Evolutionary conservation across 2,888 invertebrate species (phyloP).

Genomic region (Catocala nupta): DNA sequence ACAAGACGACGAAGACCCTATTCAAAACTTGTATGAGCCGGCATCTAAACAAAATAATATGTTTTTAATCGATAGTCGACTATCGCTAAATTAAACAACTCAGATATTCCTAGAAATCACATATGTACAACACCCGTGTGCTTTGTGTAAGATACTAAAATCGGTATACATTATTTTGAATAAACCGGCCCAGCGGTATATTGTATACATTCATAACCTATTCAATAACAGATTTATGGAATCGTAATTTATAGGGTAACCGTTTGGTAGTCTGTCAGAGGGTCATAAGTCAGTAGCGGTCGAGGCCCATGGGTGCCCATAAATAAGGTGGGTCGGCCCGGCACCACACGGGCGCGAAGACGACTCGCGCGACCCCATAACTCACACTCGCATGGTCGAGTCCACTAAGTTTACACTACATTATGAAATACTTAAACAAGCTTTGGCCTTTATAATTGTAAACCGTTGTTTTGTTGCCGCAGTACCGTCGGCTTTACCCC

Average conservation of each 20-base stretch:
- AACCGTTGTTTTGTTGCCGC: too few species aligned
- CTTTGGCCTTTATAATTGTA: not conserved
- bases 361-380: not conserved
- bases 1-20: too few species aligned
- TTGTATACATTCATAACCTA: not conserved
- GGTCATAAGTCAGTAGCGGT: conserved; percentile 11
- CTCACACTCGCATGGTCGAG: not conserved
- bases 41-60: too few species aligned
- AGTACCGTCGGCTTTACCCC: too few species aligned
- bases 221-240: conserved; percentile 1
- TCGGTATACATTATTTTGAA: too few species aligned
- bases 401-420: not conserved
- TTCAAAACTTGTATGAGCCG: too few species aligned
- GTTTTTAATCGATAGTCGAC: too few species aligned
- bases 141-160: too few species aligned
- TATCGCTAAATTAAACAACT: too few species aligned
- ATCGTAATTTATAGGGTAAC: not conserved
- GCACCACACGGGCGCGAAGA: not conserved
- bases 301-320: conserved; percentile 5
- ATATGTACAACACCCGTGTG: too few species aligned
- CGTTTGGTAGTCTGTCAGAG: conserved; percentile 2
- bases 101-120: too few species aligned
- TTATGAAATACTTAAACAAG: not conserved
- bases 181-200: too few species aligned
- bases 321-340: not conserved